Percentiles rank a stretch among this genome's conserved stretches.
Evolutionary conservation across 2,113 vertebrate genomes (phyloP).

Genomic region (Tetrax tetrax): DNA sequence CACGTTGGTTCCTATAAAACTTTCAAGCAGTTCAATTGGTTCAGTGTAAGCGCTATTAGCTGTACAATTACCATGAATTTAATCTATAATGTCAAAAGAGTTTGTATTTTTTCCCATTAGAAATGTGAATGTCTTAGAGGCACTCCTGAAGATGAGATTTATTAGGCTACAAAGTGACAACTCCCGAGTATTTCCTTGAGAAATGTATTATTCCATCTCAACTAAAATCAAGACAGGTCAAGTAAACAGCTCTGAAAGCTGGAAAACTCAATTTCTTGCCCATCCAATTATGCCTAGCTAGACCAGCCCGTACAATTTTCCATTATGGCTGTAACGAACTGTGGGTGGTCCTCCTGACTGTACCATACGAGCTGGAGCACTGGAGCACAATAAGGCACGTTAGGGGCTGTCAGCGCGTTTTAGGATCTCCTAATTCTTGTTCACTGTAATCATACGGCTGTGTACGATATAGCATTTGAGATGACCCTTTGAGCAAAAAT

Average conservation of each 20-base stretch:
- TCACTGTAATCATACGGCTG: constrained; percentile 19
- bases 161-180: constrained; percentile 20
- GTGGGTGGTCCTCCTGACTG: constrained; percentile 75
- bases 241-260: constrained; percentile 53
- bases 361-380: constrained; percentile 62
- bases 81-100: neutral
- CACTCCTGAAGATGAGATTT: neutral
- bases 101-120: neutral
- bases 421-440: constrained; percentile 54
- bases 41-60: constrained; percentile 12
- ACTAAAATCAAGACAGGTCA: constrained; percentile 52
- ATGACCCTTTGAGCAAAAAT: neutral
- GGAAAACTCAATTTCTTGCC: constrained; percentile 71
- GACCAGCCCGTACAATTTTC: constrained; percentile 69
- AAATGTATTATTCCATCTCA: neutral
- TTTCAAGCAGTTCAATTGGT: neutral
- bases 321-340: constrained; percentile 66
- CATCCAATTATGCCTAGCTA: constrained; percentile 74
- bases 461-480: neutral
- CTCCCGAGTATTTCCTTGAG: neutral
- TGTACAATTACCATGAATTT: neutral
- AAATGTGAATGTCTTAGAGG: neutral
- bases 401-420: constrained; percentile 55
- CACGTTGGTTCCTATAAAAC: neutral
- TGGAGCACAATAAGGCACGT: constrained; percentile 65